Evolutionary conservation across 2,113 vertebrate genomes (phyloP).

Genomic region (Abramis brama): DNA sequence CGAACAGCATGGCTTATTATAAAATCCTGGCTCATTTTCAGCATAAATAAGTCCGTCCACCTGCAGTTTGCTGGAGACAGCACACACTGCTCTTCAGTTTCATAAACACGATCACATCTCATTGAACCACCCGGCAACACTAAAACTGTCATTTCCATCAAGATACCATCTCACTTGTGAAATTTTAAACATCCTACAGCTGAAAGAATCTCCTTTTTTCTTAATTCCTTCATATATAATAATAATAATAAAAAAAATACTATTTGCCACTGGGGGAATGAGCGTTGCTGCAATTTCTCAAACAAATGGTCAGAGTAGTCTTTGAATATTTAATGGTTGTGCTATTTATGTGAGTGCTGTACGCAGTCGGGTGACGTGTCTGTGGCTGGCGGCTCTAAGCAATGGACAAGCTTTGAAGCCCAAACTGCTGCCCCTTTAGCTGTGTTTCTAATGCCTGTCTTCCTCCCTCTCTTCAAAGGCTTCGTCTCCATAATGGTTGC

Average conservation of each 20-base stretch:
- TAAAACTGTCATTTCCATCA: conserved; percentile 29
- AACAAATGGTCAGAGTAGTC: conserved; percentile 54
- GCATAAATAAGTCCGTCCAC: conserved; percentile 50
- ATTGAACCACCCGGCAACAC: conserved; percentile 41
- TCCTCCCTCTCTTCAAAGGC: conserved; percentile 67
- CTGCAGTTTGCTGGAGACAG: conserved; percentile 49
- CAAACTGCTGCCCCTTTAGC: conserved; percentile 34
- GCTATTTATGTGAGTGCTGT: conserved; percentile 48
- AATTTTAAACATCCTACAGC: conserved; percentile 46
- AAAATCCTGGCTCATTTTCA: conserved; percentile 52
- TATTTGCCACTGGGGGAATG: neutral
- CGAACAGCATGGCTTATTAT: conserved; percentile 25
- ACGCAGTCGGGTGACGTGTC: conserved; percentile 34
- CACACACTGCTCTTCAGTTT: conserved; percentile 30
- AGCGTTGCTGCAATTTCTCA: conserved; percentile 56
- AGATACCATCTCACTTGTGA: conserved; percentile 27
- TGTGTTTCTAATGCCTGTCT: conserved; percentile 47
- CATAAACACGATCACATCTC: conserved; percentile 42
- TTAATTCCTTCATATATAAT: conserved; percentile 11
- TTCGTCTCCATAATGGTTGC: conserved; percentile 41
- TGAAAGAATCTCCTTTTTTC: conserved; percentile 17
- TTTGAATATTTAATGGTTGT: conserved; percentile 57
- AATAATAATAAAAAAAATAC: neutral
- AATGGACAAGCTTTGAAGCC: conserved; percentile 51
- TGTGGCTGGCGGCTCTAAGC: conserved; percentile 39